Conservation (phyloP, 2,113 vertebrate species). For the Prolemur simus region DNA sequence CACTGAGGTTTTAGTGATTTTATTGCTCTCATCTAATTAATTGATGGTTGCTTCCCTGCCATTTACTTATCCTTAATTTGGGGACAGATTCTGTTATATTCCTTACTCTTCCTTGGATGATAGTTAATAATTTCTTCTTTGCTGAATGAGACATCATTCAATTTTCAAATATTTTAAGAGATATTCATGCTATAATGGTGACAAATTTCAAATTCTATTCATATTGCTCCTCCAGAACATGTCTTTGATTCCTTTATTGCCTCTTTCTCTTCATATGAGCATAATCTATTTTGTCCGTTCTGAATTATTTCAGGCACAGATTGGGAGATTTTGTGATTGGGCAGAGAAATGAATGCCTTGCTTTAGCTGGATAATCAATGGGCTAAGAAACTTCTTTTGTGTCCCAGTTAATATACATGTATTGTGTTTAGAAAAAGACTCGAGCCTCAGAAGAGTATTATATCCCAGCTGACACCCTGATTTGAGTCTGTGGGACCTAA, state of each 20-base stretch:
- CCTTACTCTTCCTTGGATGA: neutral
- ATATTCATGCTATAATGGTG: neutral
- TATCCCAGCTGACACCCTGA: neutral
- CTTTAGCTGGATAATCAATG: neutral
- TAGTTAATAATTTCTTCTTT: neutral
- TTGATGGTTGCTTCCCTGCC: neutral
- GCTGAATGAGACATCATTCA: neutral
- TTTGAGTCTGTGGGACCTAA: neutral
- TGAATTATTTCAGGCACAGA: neutral
- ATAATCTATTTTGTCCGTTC: neutral
- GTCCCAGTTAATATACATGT: neutral
- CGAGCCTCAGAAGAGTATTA: neutral
- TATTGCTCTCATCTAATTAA: neutral
- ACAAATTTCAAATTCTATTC: conserved; percentile 16
- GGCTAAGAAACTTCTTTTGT: neutral
- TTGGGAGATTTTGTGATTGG: neutral
- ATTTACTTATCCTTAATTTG: conserved; percentile 24
- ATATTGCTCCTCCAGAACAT: neutral
- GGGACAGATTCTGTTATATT: neutral
- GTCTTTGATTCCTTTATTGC: neutral
- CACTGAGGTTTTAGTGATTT: neutral
- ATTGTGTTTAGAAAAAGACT: neutral
- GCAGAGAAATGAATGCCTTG: neutral
- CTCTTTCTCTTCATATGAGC: neutral
- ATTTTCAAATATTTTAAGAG: neutral